Evolutionary conservation across 2,113 vertebrate genomes (phyloP), one percentile per base, ranked within the genome.

Genomic region (Pangasianodon gigas): DNA sequence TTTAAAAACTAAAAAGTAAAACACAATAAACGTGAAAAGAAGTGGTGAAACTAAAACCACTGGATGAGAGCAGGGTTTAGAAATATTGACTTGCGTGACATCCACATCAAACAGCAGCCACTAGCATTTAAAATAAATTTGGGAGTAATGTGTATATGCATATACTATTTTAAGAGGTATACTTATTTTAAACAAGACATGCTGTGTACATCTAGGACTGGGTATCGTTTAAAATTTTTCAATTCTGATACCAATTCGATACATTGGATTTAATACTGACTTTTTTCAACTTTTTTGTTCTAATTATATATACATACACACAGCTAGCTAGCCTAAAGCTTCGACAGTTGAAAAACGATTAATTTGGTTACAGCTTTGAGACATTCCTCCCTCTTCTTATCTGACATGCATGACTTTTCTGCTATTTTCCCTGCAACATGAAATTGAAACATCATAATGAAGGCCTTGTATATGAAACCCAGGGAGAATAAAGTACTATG

Each of bases 51-150:
- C 94, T 77, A 91, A 95, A 96, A 96, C 94, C 94, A 96, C 96
- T 96, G 95, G 96, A 97, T 96, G 96, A 97, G 95, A 96, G 95
- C 94, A 93, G 94, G 96, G 95, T 96, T 97, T 97, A 99, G 98
- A 99, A 99, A 99, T 99, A 99, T 98, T 97, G 96, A 96, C 95
- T 97, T 96, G 94, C 97, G 97, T 96, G 98, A 97, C 98, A 99
- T 99, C 98, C 98, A 98, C 94, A 95, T 95, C 92, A 52, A 95
- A 95, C 93, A 95, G 94, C 93, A 94, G 94, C 94, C 26, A 21
- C 26, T 69, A 7, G 44, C 11, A 37, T 83, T 56, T 54, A 0
- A n/a, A 37, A 41, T 58, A 41, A 83, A 58, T 84, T 41, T 84
- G 81, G 3, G n/a, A 56, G 18, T 56, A 58, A 21, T 4, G 8